phyloP scores from a whole-genome alignment of 1,140 invertebrate species.

The Anoplolepis gracilipes region DNA sequence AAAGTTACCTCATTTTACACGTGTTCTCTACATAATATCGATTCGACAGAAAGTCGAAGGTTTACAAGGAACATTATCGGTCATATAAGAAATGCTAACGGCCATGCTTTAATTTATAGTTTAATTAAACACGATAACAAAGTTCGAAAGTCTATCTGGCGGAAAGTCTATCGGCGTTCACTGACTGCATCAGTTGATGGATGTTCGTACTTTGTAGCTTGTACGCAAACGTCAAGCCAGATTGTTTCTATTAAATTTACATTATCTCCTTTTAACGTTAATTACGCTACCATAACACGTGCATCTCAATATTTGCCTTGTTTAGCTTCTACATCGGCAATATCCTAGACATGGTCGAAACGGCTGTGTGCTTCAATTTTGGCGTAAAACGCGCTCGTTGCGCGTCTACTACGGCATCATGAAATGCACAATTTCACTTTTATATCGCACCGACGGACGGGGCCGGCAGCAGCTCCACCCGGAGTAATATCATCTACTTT shows the following conservation, averaged over 20 bases:
- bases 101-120: slow-evolving; percentile 57
- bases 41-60: slow-evolving; percentile 16
- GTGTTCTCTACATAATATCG: slow-evolving; percentile 41
- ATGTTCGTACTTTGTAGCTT: slow-evolving; percentile 39
- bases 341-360: background rate
- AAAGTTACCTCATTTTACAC: background rate
- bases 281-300: slow-evolving; percentile 13
- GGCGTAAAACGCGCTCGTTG: background rate
- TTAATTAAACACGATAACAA: slow-evolving; percentile 61
- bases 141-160: slow-evolving; percentile 50
- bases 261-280: slow-evolving; percentile 48
- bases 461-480: background rate
- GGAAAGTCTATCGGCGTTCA: slow-evolving; percentile 22
- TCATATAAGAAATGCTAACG: slow-evolving; percentile 56
- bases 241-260: slow-evolving; percentile 53
- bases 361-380: slow-evolving; percentile 21
- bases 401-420: slow-evolving; percentile 6
- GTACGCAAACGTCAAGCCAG: slow-evolving; percentile 19
- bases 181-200: slow-evolving; percentile 45
- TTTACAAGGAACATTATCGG: slow-evolving; percentile 45
- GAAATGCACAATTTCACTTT: slow-evolving; percentile 45
- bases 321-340: background rate
- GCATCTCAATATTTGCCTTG: slow-evolving; percentile 36
- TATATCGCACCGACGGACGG: slow-evolving; percentile 9
- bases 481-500: slow-evolving; percentile 46